These are phyloP conservation scores for Marmota monax DNA, from an alignment of 2,113 vertebrate species.

Conservation along the genomic window DNA sequence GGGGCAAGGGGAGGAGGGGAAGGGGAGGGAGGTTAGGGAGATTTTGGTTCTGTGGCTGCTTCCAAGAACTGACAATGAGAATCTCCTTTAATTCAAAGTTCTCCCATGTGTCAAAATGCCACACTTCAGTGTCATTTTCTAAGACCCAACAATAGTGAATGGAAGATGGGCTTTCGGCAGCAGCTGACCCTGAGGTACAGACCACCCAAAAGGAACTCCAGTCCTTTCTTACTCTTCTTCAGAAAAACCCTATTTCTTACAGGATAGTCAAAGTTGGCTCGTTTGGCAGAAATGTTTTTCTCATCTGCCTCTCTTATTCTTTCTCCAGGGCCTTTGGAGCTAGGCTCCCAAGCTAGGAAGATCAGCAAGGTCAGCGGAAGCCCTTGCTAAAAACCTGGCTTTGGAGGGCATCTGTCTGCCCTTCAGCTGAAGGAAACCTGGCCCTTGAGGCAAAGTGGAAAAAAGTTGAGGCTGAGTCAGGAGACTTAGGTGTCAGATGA, in stretches of 20 bases:
- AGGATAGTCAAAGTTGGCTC: too few species aligned
- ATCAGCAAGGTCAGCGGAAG: not conserved
- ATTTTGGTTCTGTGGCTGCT: not conserved
- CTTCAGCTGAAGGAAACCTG: not conserved
- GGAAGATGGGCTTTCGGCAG: not conserved
- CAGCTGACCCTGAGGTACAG: not conserved
- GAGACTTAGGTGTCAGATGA: not conserved
- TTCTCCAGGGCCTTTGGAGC: not conserved
- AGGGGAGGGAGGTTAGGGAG: not conserved
- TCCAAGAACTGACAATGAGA: not conserved
- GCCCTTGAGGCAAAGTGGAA: not conserved
- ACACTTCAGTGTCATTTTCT: not conserved
- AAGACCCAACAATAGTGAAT: not conserved
- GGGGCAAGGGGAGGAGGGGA: not conserved
- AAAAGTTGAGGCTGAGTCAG: not conserved
- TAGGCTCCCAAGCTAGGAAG: not conserved
- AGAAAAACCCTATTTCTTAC: not conserved
- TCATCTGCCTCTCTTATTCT: not conserved
- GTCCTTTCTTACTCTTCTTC: not conserved
- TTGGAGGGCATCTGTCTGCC: not conserved
- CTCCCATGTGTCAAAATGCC: not conserved
- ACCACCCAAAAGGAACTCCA: not conserved
- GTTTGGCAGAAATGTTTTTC: not conserved
- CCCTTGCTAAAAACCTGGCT: not conserved
- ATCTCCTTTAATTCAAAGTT: not conserved